Evolutionary conservation across 2,888 invertebrate species (phyloP), one percentile per base, ranked within the genome.

Genomic region (Melanophora roralis): DNA sequence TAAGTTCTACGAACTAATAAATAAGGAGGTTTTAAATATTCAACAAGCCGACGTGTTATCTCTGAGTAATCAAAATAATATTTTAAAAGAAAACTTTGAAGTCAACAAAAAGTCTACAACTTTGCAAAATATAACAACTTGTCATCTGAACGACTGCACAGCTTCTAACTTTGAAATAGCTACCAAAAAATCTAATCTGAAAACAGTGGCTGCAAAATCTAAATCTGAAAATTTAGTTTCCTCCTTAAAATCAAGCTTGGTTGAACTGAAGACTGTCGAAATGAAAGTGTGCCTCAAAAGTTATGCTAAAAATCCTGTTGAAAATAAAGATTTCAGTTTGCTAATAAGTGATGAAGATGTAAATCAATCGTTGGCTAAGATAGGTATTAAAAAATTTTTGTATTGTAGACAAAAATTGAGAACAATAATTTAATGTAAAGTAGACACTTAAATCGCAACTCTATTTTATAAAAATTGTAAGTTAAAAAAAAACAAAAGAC

Each of bases 231-330:
- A 27, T 27, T 6, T 5, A 6, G 3, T 27, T 27, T 27, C 27
- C 27, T 27, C 27, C 11, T 16, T 16, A 36, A 12, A 19, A 45
- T 2, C 2, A 11, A 27, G 40, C 11, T 9, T 43, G 2, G 9
- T n/a, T 14, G 19, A 59, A 21, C 43, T 36, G 32, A 2, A 72
- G 8, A 23, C 34, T 9, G 11, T 23, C 23, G 16, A 62, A 7
- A 36, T 45, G 57, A 62, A 51, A 21, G 9, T 36, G 9, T 16
- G 27, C 3, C 16, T 45, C 0, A 73, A 19, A 27, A 55, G 38
- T 32, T 64, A 36, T 55, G 27, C 45, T 27, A 55, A 1, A 64
- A 60, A 72, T 43, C 71, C 53, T 1, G 38, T 55, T 2, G 5
- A 34, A 11, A 9, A 14, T 43, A 9, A 12, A 1, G 6, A 32